phyloP scores from a whole-genome alignment of 2,888 invertebrate genomes.

The Cheilosia vernalis region DNA sequence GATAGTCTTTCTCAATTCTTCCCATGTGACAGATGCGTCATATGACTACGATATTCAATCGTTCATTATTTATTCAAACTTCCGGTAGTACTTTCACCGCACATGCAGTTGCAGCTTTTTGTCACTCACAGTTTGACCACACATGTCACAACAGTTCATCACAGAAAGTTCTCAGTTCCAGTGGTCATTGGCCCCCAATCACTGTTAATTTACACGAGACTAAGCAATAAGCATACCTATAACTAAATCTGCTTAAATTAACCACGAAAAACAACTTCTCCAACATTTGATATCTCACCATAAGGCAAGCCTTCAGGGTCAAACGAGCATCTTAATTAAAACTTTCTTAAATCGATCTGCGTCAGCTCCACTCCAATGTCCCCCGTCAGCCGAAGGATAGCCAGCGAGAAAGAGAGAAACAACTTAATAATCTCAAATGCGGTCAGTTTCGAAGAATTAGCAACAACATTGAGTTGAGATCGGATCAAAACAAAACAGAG shows the following conservation, averaged over 20 bases:
- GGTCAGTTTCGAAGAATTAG: slow-evolving; percentile 65
- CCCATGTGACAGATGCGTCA: no score
- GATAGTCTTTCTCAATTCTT: no score
- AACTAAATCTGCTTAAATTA: not conserved
- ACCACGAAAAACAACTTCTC: not conserved
- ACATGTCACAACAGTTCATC: not conserved
- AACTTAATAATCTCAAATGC: slow-evolving; percentile 52
- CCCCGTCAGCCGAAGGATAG: slow-evolving; percentile 15
- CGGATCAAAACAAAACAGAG: slow-evolving; percentile 62
- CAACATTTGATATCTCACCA: slow-evolving; percentile 5
- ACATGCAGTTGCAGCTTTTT: not conserved
- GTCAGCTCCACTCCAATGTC: slow-evolving; percentile 8
- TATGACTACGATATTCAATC: not conserved
- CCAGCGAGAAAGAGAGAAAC: slow-evolving; percentile 7
- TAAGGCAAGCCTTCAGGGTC: slow-evolving; percentile 51
- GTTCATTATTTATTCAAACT: not conserved
- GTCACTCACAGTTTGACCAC: not conserved
- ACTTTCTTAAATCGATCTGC: slow-evolving; percentile 62
- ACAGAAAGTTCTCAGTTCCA: not conserved
- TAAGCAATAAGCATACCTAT: not conserved
- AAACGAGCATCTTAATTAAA: slow-evolving; percentile 58
- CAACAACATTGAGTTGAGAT: slow-evolving; percentile 44
- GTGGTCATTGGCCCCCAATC: not conserved
- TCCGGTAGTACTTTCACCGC: not conserved
- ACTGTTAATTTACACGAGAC: not conserved